Base-by-base conservation (phyloP, 2,888 invertebrate species). In the Ormyrus thymus region DNA sequence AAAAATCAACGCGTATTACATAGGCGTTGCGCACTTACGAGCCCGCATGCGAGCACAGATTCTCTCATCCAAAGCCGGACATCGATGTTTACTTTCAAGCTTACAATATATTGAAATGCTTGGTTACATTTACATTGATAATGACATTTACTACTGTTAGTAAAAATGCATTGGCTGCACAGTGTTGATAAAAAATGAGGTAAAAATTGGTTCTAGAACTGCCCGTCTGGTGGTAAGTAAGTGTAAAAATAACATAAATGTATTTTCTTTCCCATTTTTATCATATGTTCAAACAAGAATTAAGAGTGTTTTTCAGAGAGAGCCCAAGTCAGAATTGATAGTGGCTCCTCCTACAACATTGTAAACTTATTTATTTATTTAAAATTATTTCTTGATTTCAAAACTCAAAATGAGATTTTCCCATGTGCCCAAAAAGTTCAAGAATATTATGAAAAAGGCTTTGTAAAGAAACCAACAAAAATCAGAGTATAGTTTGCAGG, bases 1-100 rank as follows among this genome's bases (percentile, higher is more conserved):
- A 69, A 69, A 69, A 69, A 58, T 56, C 69, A 69, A 69, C 69
- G 69, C 69, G 48, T 69, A 69, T 69, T 58, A 58, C 7, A 69
- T 56, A 69, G 10, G 68, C 68, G 56, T 55, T 68, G 56, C 68
- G 45, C 55, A 46, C 55, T 56, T 45, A 51, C 43, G n/a, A 50
- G 9, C 51, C 50, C 29, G 65, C 55, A 46, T 45, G 55, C 43
- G 50, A 13, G 29, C 29, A 29, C 29, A 29, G 29, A 29, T 29
- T 68, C 6, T 10, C 46, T 68, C 45, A 45, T 46, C 46, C 13
- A n/a, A 46, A 9, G 56, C 68, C 46, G 13, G 56, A 56, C 68
- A 56, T 46, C 55, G 8, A 15, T 48, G 58, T 48, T 58, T 46
- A 46, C 29, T 29, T 29, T 48, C 48, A 15, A 69, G 46, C 15